These are phyloP conservation scores for Caerostris extrusa DNA, from an alignment of 1,140 invertebrate genomes.

Conservation along the genomic window DNA sequence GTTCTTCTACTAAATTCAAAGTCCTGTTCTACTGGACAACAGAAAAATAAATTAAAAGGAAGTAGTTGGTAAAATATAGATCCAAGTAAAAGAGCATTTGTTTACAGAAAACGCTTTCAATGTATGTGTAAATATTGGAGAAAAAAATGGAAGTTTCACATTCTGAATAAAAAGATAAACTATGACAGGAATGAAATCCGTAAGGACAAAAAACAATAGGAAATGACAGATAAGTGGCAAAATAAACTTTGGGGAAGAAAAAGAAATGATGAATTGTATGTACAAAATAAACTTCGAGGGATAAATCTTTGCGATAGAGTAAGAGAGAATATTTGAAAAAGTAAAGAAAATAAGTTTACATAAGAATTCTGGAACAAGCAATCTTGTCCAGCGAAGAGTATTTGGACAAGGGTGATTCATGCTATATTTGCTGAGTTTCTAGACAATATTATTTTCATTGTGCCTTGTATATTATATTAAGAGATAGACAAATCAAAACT, in stretches of 20 bases:
- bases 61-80: too few relatives aligned
- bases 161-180: not conserved
- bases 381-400: not conserved
- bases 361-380: slow-evolving; percentile 6
- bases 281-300: not conserved
- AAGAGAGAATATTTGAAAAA: not conserved
- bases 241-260: not conserved
- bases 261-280: not conserved
- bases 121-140: too few relatives aligned
- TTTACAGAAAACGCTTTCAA: too few relatives aligned
- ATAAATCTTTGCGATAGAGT: not conserved
- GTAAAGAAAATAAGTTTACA: not conserved
- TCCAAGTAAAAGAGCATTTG: too few relatives aligned
- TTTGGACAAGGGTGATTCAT: not conserved
- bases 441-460: not conserved
- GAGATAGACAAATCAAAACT: too few relatives aligned
- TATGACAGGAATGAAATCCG: not conserved
- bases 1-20: too few relatives aligned
- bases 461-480: too few relatives aligned
- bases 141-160: not conserved
- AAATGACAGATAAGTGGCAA: not conserved
- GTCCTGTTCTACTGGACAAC: too few relatives aligned
- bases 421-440: not conserved
- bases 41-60: too few relatives aligned
- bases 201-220: not conserved